These are phyloP conservation scores for Pachyseris speciosa DNA, from an alignment of 64 coral and sea anemone species.

Conservation along the genomic window DNA sequence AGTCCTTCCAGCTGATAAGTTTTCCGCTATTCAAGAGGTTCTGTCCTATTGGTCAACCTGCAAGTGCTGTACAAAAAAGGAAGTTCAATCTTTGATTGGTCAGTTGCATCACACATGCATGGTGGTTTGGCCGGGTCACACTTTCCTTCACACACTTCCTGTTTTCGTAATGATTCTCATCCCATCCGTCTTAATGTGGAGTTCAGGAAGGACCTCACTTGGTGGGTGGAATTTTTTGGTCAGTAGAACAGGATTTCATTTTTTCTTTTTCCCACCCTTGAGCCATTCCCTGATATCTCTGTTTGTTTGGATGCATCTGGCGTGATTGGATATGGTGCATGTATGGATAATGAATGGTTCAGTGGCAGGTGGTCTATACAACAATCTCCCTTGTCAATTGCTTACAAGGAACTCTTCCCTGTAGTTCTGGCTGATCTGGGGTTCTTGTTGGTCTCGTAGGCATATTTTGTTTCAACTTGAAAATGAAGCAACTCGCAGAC, in stretches of 20 bases:
- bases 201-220: not conserved
- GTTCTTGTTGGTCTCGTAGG: not conserved
- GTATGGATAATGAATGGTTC: constrained; percentile 9
- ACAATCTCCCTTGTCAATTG: not conserved
- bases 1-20: too few species aligned
- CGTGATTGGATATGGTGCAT: constrained; percentile 30
- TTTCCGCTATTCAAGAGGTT: not conserved
- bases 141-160: not conserved
- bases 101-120: not conserved
- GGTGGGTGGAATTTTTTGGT: constrained; percentile 22
- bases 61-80: not conserved
- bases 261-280: constrained; percentile 1
- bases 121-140: not conserved
- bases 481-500: constrained; percentile 22
- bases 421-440: constrained; percentile 23
- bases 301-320: not conserved
- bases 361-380: not conserved
- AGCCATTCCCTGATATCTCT: not conserved
- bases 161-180: not conserved
- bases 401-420: constrained; percentile 44
- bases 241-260: not conserved
- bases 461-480: constrained; percentile 21
- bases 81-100: constrained; percentile 19
- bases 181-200: not conserved
- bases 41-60: not conserved